Conservation (phyloP, 2,888 invertebrate genomes). For the Dryococelus australis region DNA sequence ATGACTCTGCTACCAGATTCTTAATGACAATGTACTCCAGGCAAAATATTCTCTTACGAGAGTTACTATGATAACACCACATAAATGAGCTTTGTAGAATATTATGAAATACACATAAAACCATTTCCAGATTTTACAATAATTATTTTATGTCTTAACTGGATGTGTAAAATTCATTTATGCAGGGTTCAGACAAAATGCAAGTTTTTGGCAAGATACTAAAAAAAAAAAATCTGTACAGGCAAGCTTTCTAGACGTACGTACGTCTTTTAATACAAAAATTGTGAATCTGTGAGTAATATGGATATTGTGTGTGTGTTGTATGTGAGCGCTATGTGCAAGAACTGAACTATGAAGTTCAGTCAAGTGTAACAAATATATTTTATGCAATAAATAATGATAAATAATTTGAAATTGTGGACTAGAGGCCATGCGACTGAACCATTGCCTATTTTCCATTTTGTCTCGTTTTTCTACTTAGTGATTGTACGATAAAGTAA, state of each 20-base stretch:
- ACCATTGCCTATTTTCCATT: conserved; percentile 27
- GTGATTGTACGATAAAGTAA: conserved; percentile 4
- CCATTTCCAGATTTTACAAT: neutral
- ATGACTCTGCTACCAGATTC: neutral
- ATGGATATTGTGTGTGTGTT: conserved; percentile 22
- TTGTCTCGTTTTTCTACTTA: conserved; percentile 11
- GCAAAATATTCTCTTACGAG: neutral
- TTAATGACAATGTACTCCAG: neutral
- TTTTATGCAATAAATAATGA: conserved; percentile 27
- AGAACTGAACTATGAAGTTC: neutral
- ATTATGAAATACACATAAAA: neutral
- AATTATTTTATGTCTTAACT: neutral
- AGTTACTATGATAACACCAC: conserved; percentile 11
- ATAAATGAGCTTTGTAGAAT: conserved; percentile 7
- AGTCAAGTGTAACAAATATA: conserved; percentile 4
- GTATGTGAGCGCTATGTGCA: neutral
- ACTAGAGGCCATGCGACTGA: conserved; percentile 25
- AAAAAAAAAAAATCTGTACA: neutral
- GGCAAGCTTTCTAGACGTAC: neutral
- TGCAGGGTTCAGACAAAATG: neutral
- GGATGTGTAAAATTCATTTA: neutral
- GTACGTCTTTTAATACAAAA: neutral
- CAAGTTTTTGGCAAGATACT: neutral
- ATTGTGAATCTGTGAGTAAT: neutral
- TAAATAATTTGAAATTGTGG: conserved; percentile 24